phyloP scores from a whole-genome alignment of 2,113 vertebrate species.

The Prolemur simus region DNA sequence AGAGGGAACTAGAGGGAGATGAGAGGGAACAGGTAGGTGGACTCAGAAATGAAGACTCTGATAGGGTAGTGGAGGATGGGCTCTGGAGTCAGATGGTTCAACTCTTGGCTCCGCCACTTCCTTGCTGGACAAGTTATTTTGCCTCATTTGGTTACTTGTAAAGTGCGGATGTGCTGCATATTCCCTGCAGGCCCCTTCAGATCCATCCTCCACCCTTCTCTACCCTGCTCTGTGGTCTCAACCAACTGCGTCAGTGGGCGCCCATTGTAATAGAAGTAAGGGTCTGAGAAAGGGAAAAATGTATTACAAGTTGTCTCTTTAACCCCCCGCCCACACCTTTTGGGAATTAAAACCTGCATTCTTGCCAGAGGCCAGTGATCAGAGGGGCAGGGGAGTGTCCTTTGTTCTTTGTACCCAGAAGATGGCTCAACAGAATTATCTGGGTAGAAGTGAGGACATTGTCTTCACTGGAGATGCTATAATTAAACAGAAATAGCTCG shows the following conservation, averaged over 20 bases:
- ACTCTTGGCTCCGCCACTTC: neutral
- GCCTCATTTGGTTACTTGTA: neutral
- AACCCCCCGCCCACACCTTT: too few relatives aligned
- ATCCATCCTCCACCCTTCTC: neutral
- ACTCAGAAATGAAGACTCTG: neutral
- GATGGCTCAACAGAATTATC: too few relatives aligned
- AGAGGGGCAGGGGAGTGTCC: too few relatives aligned
- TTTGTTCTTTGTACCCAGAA: too few relatives aligned
- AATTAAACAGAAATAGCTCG: too few relatives aligned
- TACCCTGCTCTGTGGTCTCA: neutral
- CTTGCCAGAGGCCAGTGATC: too few relatives aligned
- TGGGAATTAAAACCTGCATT: too few relatives aligned
- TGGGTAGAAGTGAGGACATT: too few relatives aligned
- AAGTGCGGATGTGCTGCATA: neutral
- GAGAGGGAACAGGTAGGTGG: neutral
- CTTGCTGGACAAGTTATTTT: neutral
- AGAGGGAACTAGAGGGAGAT: neutral
- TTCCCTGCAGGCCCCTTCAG: neutral
- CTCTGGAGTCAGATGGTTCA: neutral
- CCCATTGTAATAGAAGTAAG: neutral
- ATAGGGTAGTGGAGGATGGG: neutral
- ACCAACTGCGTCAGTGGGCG: neutral
- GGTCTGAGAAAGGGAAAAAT: too few relatives aligned
- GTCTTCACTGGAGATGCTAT: too few relatives aligned
- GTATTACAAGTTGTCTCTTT: too few relatives aligned